Percentiles rank a stretch among this genome's conserved stretches.
These are phyloP conservation scores for Epinotia bilunana DNA, from an alignment of 2,888 invertebrate species.

Conservation along the genomic window DNA sequence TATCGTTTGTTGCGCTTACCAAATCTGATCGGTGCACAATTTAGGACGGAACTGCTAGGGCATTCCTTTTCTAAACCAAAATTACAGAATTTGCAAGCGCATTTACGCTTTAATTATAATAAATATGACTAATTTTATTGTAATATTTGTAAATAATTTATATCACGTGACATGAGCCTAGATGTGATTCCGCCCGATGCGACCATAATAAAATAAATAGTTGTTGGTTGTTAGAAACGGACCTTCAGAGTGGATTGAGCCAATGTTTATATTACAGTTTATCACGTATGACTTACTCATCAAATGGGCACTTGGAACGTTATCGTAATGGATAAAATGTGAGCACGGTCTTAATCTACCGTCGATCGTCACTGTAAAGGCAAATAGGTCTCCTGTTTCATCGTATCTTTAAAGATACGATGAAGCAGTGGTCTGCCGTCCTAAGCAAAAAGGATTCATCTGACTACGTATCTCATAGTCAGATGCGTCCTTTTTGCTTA, in stretches of 20 bases:
- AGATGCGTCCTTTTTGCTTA: too few relatives aligned
- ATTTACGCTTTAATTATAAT: constrained; percentile 4
- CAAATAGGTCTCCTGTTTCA: too few relatives aligned
- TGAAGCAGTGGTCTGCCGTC: too few relatives aligned
- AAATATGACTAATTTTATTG: constrained; percentile 14
- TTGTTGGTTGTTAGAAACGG: neutral
- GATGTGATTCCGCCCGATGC: constrained; percentile 60
- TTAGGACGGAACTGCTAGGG: neutral
- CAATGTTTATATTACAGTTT: neutral
- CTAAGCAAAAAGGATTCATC: too few relatives aligned
- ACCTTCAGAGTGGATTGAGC: neutral
- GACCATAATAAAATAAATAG: neutral
- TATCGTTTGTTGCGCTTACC: constrained; percentile 8
- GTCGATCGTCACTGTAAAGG: too few relatives aligned
- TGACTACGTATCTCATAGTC: too few relatives aligned
- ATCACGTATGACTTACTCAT: neutral
- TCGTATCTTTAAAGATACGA: neutral
- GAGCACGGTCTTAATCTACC: too few relatives aligned
- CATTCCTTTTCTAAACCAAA: constrained; percentile 15
- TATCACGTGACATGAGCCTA: constrained; percentile 56
- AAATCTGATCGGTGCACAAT: constrained; percentile 8
- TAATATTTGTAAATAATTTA: constrained; percentile 51
- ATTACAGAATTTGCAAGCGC: constrained; percentile 14
- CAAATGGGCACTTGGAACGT: too few relatives aligned
- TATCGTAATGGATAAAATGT: too few relatives aligned